Evolutionary conservation across 1,140 invertebrate species (phyloP), one percentile per base, ranked within the genome.

Genomic region (Penaeus indicus): DNA sequence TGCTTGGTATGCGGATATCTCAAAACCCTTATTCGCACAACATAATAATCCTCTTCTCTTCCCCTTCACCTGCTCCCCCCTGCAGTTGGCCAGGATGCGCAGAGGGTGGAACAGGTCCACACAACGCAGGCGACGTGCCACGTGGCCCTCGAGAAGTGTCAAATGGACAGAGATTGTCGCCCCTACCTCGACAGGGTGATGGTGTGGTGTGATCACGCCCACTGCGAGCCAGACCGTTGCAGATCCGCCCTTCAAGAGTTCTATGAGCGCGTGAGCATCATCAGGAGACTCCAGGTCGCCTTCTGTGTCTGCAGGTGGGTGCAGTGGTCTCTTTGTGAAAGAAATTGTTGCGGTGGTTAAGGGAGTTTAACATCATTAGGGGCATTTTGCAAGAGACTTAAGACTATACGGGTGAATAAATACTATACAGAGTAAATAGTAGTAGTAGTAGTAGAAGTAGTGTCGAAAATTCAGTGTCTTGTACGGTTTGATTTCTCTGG

Each of bases 251-350:
- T 90, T 4, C 90, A 90, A 84, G 88, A 90, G 60, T 90, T 90
- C 80, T 90, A 90, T 63, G 54, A 82, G 61, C 81, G 88, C 13
- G 90, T 90, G 3, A 84, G 79, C 61, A 72, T 89, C 54, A 25
- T 86, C 22, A 38, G 90, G 32, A 78, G 88, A 64, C 90, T 90
- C 0, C 87, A 90, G 38, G 90, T 90, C 47, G 90, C 90, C 22
- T 90, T 90, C 81, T 90, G 90, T n/a, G 90, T 90, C 11, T 90
- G 90, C 77, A 89, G 90, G 90, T 90, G 42, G 72, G 88, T 80
- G 47, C 3, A 0, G 22, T 38, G 38, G 38, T 38, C 38, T 1
- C 38, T 38, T 1, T 38, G 42, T 47, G 27, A 61, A 19, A 54
- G 18, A 3, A 3, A 2, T 62, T 62, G 1, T 54, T n/a, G n/a